Base-by-base conservation (phyloP, 1,140 invertebrate species). In the Drosophila nasuta region DNA sequence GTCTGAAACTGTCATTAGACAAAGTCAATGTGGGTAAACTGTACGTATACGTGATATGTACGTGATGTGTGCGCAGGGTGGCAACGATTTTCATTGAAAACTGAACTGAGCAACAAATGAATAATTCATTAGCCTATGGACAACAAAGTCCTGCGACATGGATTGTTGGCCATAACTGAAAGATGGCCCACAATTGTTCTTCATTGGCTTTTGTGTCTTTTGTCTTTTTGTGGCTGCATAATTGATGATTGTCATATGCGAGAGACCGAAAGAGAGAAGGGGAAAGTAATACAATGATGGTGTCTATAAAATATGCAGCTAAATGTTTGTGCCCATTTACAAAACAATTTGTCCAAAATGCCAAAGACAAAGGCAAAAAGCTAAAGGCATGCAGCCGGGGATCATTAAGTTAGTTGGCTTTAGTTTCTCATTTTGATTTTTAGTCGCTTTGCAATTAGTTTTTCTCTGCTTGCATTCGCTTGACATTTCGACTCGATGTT, bases 361-460 rank as follows among this genome's bases (percentile, higher is more conserved):
- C 11, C 33, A 56, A 28, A 60, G 41, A 41, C 11, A 60, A 46
- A 41, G 33, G 8, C 35, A 38, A n/a, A 38, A 38, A 25, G 25
- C 52, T 33, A 28, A 51, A 33, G 30, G 25, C 20, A n/a, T 25
- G 20, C n/a, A 11, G 54, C 33, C 35, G 28, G 52, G 11, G 51
- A 64, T 82, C 63, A 83, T 80, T 85, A 70, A 67, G 79, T 77
- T 75, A 59, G 70, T 80, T 67, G 68, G 74, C 65, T 63, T 59
- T 83, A 25, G 20, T 25, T 25, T 25, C 56, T 71, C 70, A 59
- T 60, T 60, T 56, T 25, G 20, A 70, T 71, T 68, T 68, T 69
- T 71, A 71, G 68, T 49, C 43, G 59, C 58, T 75, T 77, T 75
- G 86, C 86, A 89, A 88, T 88, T 88, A 88, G 86, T 88, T 88